phyloP scores from a whole-genome alignment of 2,888 invertebrate species.

The Pterobdella sp. region DNA sequence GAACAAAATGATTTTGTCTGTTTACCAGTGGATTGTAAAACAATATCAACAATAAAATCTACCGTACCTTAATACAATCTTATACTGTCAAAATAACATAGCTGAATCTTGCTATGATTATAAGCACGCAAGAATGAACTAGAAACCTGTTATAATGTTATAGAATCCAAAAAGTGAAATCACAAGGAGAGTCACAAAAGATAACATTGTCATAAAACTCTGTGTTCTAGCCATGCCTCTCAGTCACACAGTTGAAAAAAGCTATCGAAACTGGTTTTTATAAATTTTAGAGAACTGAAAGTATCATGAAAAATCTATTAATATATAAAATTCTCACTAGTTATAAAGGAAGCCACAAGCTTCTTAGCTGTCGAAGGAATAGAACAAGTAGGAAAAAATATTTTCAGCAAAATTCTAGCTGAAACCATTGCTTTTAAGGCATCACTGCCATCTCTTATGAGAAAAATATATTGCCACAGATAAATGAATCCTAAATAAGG shows the following conservation, averaged over 20 bases:
- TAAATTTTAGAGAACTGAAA: background rate
- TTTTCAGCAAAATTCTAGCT: constrained; percentile 46
- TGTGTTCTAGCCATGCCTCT: constrained; percentile 44
- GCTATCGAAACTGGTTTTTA: constrained; percentile 37
- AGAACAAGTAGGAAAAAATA: constrained; percentile 44
- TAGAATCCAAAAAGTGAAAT: constrained; percentile 82
- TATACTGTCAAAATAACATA: constrained; percentile 5
- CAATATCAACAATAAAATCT: too few species aligned
- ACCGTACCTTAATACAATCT: too few species aligned
- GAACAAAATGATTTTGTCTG: too few species aligned
- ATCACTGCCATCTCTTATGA: constrained; percentile 45
- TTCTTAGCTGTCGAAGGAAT: constrained; percentile 38
- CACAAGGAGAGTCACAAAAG: constrained; percentile 50
- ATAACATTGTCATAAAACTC: constrained; percentile 42
- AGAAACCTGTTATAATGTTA: constrained; percentile 67
- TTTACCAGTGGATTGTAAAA: too few species aligned
- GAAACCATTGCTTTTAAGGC: constrained; percentile 47
- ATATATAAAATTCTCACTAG: constrained; percentile 42
- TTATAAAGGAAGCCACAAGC: constrained; percentile 42
- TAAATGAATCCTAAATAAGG: constrained; percentile 47
- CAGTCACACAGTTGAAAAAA: constrained; percentile 43
- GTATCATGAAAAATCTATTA: background rate
- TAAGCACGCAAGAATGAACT: constrained; percentile 34
- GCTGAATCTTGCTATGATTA: background rate
- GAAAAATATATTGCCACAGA: constrained; percentile 47